Conservation (phyloP, 1,140 invertebrate species). For the Tenebrio molitor region DNA sequence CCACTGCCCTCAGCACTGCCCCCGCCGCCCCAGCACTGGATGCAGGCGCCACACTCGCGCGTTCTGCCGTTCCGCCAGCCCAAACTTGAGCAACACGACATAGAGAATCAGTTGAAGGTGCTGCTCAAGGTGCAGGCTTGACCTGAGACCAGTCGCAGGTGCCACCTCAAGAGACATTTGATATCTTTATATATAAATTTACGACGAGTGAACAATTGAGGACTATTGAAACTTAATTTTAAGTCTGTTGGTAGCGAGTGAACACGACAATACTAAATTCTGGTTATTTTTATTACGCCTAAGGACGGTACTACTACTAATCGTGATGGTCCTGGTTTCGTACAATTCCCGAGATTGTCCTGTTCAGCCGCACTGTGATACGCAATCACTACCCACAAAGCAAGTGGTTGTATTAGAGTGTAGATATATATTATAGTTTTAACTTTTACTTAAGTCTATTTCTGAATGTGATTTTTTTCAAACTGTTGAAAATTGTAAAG, state of each 20-base stretch:
- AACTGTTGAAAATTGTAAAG: constrained; percentile 60
- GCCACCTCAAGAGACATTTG: constrained; percentile 52
- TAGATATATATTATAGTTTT: constrained; percentile 58
- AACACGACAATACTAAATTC: constrained; percentile 64
- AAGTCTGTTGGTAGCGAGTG: constrained; percentile 64
- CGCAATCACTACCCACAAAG: constrained; percentile 47
- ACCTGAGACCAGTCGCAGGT: constrained; percentile 55
- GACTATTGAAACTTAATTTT: constrained; percentile 57
- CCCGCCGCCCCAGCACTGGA: constrained; percentile 74
- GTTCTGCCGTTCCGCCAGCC: constrained; percentile 12
- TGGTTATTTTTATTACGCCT: constrained; percentile 30
- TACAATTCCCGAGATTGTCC: constrained; percentile 57
- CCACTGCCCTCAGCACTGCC: constrained; percentile 73
- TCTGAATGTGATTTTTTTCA: constrained; percentile 64
- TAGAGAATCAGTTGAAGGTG: constrained; percentile 68
- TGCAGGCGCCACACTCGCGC: constrained; percentile 50
- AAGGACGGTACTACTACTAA: constrained; percentile 33
- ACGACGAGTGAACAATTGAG: constrained; percentile 55
- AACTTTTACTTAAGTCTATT: constrained; percentile 60
- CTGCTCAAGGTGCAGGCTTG: constrained; percentile 70
- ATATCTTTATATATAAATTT: constrained; percentile 59
- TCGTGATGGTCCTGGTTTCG: constrained; percentile 32
- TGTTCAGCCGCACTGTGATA: constrained; percentile 65
- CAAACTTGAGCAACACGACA: constrained; percentile 54
- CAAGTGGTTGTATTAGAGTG: constrained; percentile 55